Evolutionary conservation across 2,113 vertebrate genomes (phyloP), one percentile per base, ranked within the genome.

Genomic region (Ellobius talpinus): DNA sequence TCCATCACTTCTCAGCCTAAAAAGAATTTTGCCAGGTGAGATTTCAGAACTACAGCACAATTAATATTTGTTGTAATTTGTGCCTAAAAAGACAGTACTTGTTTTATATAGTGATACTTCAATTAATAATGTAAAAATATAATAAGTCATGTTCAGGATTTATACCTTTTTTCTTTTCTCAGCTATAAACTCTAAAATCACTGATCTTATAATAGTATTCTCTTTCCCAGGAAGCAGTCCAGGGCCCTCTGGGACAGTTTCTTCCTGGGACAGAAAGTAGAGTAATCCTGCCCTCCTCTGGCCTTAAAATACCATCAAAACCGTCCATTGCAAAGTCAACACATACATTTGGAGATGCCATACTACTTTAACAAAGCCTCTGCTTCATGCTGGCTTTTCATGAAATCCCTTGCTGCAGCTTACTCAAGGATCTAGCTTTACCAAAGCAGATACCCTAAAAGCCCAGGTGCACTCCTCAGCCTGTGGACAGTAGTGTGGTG

Each of bases 381-480:
- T 61, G 23, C 36, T 39, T 82, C 55, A 39, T 81, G 33, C 36
- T 82, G 33, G 33, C 36, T 82, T 10, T 24, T 61, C 13, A 1
- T 24, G 3, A n/a, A 39, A 39, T 39, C 5, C 17, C 1, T 12
- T 61, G 58, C 79, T 61, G 7, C 36, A 61, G 23, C 11, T 24
- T 6, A 24, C 23, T 29, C 0, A 6, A 82, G 10, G 8, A 24
- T 61, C 5, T 29, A 61, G 36, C 2, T 61, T n/a, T 82, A 24
- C 36, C 11, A 61, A 12, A 1, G 5, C 7, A 6, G 55, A 23
- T 61, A 21, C 1, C 12, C 52, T 39, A 58, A 82, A 26, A 82
- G 36, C 1, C 5, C 6, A 39, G 12, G 36, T 12, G 5, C 12
- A n/a, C 36, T 82, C 55, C 5, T 8, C 33, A 13, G 4, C 3